phyloP scores from a whole-genome alignment of 2,888 invertebrate genomes.

The Thelaira solivaga region DNA sequence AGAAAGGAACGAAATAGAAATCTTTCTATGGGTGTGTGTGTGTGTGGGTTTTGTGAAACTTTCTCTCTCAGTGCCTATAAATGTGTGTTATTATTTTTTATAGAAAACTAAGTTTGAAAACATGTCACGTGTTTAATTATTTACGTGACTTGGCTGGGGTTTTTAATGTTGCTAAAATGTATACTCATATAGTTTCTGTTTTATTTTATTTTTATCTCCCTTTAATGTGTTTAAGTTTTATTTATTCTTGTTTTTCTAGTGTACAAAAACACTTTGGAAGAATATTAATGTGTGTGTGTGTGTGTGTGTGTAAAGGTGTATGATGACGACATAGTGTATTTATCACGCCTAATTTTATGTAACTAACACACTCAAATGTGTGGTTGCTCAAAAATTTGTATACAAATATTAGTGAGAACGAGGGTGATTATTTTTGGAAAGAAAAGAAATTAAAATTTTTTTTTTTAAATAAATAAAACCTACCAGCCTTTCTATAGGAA shows the following conservation, averaged over 20 bases:
- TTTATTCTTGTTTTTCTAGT: neutral
- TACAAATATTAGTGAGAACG: neutral
- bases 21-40: neutral
- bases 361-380: constrained; percentile 47
- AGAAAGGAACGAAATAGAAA: neutral
- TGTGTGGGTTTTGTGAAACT: constrained; percentile 25
- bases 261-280: neutral
- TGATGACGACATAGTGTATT: neutral
- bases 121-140: constrained; percentile 78
- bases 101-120: constrained; percentile 66
- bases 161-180: constrained; percentile 48
- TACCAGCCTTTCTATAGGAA: neutral
- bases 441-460: neutral
- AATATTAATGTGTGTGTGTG: neutral
- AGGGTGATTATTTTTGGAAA: too few relatives aligned
- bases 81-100: constrained; percentile 27
- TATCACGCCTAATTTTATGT: constrained; percentile 57
- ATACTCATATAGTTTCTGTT: neutral
- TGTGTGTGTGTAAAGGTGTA: neutral
- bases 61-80: constrained; percentile 29
- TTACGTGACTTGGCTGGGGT: constrained; percentile 77
- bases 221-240: constrained; percentile 13
- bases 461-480: neutral
- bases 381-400: neutral
- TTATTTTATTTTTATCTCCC: neutral